Evolutionary conservation across 1,140 invertebrate genomes (phyloP), one percentile per base, ranked within the genome.

Genomic region (Halyomorpha halys): DNA sequence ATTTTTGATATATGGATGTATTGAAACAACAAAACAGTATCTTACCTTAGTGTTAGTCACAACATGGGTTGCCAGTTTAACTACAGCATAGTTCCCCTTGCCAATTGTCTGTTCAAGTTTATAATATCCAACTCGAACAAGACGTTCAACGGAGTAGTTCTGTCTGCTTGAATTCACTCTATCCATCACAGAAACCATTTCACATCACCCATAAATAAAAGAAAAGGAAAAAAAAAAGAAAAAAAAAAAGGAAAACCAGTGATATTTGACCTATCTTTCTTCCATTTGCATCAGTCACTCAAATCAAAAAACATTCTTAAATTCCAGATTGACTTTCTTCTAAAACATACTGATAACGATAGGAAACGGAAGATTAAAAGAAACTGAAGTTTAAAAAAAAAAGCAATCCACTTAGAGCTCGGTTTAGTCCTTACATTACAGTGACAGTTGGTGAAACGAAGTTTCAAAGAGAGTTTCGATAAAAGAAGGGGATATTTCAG

Each of bases 81-180:
- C 96, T 72, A 98, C 91, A 65, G 96, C 94, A 81, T 98, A 98
- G 81, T 98, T 98, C 65, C 96, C 96, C 79, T 97, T 98, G 71
- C 96, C 91, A 72, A 98, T 97, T 65, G 94, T 98, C 73, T 87
- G 84, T 74, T 94, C 91, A 72, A 98, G 86, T 77, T 97, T 91
- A 76, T 98, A 98, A 82, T 95, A 95, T 71, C 95, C 95, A 71
- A 98, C 91, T 71, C 91, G 83, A 72, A 95, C 90, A 64, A 90
- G 82, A 76, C 85, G 86, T 75, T 88, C 87, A 69, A 79, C 77
- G 69, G 76, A 75, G 71, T 75, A 77, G 71, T 78, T 73, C 68
- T 77, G 76, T 67, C 73, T 74, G 16, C 61, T 65, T 21, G 63
- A 61, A 54, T 49, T 66, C 64, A 66, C 64, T 68, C 65, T 67